Conservation (phyloP, 2,797 vertebrate genomes). For the Moxostoma hubbsi region DNA sequence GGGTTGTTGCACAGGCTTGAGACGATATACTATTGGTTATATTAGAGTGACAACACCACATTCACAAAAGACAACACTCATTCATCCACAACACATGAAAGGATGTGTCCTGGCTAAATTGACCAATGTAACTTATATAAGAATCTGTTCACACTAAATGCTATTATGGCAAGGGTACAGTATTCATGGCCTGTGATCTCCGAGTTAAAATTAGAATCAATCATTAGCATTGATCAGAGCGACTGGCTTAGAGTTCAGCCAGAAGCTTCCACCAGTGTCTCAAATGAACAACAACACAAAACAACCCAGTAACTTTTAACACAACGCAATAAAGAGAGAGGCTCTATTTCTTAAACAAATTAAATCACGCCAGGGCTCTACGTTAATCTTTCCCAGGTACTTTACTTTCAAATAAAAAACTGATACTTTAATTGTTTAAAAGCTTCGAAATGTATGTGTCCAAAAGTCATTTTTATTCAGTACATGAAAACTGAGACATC, state of each 20-base stretch:
- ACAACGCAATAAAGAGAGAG: not conserved
- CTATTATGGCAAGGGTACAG: slow-evolving; percentile 36
- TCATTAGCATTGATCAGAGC: slow-evolving; percentile 55
- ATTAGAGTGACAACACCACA: not conserved
- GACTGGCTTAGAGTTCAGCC: slow-evolving; percentile 21
- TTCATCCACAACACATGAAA: slow-evolving; percentile 1
- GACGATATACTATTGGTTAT: not conserved
- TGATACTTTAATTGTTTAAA: too few species aligned
- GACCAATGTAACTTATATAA: slow-evolving; percentile 34
- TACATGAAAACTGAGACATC: too few species aligned
- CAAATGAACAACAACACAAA: slow-evolving; percentile 23
- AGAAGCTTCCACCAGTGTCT: slow-evolving; percentile 34
- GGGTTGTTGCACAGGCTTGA: slow-evolving; percentile 10
- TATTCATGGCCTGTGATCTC: slow-evolving; percentile 37
- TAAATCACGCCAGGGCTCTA: not conserved
- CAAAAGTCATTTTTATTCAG: too few species aligned
- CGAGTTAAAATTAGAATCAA: slow-evolving; percentile 57
- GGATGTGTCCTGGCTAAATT: not conserved
- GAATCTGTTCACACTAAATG: slow-evolving; percentile 26
- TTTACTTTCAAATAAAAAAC: too few species aligned
- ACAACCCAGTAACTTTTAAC: not conserved
- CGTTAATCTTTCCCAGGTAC: too few species aligned
- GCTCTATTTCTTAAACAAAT: not conserved
- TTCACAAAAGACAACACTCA: not conserved
- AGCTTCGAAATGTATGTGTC: too few species aligned